Base-by-base conservation (phyloP, 2,888 invertebrate genomes). In the Drosophila formosana region DNA sequence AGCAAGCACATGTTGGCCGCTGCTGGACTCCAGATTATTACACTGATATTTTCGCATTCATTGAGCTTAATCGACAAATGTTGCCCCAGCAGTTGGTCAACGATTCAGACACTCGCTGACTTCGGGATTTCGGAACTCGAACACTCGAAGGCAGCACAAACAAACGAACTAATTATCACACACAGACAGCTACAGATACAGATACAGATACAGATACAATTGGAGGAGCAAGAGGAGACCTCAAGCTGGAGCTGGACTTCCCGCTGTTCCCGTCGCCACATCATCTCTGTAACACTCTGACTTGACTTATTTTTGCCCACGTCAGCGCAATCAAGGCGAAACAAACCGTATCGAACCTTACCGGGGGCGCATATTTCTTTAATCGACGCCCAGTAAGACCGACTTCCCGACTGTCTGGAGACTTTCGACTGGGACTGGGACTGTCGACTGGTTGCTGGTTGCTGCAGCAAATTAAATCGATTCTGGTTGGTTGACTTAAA, bases 391-490 rank as follows among this genome's bases (percentile, higher is more conserved):
- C 71, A 56, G 78, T 49, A 67, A 80, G 52, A 46, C 80, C 66
- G 78, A 78, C 71, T 72, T 75, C 50, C 39, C 43, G 55, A 39
- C 18, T 23, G 49, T 9, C 13, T 9, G 11, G 28, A 25, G 28
- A 23, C 30, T 11, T 6, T 25, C 8, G 9, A 26, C 28, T 34
- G 46, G 57, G 58, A 39, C 30, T 18, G 7, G 13, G 25, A 39
- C 30, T 30, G 30, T 6, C 30, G 30, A 52, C 46, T 51, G 30
- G 34, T 32, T 55, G 65, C 66, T 79, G 82, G 70, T 60, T 75
- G 75, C 66, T 66, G 75, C 86, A 77, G 82, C 89, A 89, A 88
- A 90, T 89, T 88, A 89, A 90, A 90, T 90, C 89, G 88, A 89
- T 89, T 89, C 87, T 62, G 72, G 58, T 69, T 67, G 75, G 23